Base-by-base conservation (phyloP, 2,888 invertebrate species). In the Pristionchus fissidentatus region DNA sequence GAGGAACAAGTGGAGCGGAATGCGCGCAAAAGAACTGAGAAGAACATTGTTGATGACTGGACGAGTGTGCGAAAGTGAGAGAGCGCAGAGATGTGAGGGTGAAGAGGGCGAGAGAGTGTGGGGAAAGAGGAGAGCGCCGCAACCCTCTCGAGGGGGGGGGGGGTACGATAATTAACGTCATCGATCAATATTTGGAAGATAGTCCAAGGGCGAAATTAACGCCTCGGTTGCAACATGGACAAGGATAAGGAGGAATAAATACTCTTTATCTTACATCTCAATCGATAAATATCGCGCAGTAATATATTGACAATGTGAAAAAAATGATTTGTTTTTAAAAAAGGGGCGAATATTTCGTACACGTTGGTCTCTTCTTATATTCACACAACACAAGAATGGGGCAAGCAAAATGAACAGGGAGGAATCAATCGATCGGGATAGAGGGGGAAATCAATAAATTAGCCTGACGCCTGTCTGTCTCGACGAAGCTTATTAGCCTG, bases 371-470 rank as follows among this genome's bases (percentile, higher is more conserved):
- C 75, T 29, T 49, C 46, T 49, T 46, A 29, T 75, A 26, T 22
- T 26, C 26, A 26, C 75, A 49, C 75, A 49, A 75, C 29, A 35
- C 75, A 26, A 29, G 22, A 46, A 75, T 32, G 75, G 73, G 46
- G 26, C 73, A 46, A 75, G 46, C 75, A 29, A 46, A n/a, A 19
- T 10, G 29, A 75, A 75, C 43, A 75, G 43, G 43, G 75, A 32
- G 29, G 46, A 75, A 49, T 75, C 49, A 49, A 49, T 49, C 49
- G 49, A 49, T 46, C 29, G 46, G 26, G 19, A 46, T 75, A 29
- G 75, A 70, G 46, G 43, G 26, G 75, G 41, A 19, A 66, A 46
- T 75, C 75, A 75, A 75, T 75, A 75, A 75, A 29, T 75, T 38
- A 38, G 66, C 55, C 55, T 55, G 55, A 55, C 38, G 38, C n/a